Base-by-base conservation (phyloP, 2,113 vertebrate genomes). In the Stomatorhinus ivindoensis region DNA sequence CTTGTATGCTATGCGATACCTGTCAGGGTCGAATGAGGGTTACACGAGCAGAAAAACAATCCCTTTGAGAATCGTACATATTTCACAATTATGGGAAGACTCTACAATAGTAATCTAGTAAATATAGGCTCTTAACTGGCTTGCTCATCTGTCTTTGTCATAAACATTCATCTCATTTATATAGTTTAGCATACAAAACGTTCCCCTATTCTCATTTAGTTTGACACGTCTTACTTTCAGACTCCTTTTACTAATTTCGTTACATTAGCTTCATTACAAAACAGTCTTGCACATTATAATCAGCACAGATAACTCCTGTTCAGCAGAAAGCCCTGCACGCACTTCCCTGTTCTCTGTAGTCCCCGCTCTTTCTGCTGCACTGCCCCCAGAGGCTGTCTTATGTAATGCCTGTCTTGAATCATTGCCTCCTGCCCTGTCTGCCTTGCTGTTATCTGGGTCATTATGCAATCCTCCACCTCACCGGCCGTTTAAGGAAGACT, bases 241-340 rank as follows among this genome's bases (percentile, higher is more conserved):
- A 90, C 83, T 86, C 51, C 76, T 53, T 21, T 39, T n/a, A 90
- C n/a, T 35, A 73, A 35, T 35, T 89, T 90, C 69, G 84, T 35
- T n/a, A 35, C 51, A 21, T 73, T 42, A 89, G 50, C 1, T 89
- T 89, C 88, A 90, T 91, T 93, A 92, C 91, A 90, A 88, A 92
- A 94, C 91, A 89, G 92, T 91, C 91, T 92, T 90, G 90, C 92
- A 92, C 93, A 94, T 94, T 91, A 89, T 94, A 94, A 94, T 94
- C 91, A 92, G 91, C 91, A 90, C 84, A 65, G 91, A 93, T 94
- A 90, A 93, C 90, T 93, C 92, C 17, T 88, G 86, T 93, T 93
- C 92, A 93, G 89, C 92, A 89, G 55, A 19, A 91, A 92, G 90
- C 61, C 89, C 93, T 80, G 21, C 89, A 80, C 48, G 3, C 47